Base-by-base conservation (phyloP, 2,888 invertebrate species). In the Euzophera pinguis region DNA sequence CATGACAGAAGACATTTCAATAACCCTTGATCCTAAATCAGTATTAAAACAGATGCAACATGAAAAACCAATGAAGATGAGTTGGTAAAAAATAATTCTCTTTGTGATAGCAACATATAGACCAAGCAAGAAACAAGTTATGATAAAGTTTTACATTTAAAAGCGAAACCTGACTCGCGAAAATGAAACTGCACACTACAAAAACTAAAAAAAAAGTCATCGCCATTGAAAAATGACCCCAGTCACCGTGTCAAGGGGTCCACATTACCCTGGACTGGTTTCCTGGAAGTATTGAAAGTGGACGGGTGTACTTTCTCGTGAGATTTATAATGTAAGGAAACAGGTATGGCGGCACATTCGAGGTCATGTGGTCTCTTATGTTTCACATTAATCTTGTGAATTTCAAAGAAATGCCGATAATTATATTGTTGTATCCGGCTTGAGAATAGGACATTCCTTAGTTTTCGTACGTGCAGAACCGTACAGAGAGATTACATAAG, bases 281-380 rank as follows among this genome's bases (percentile, higher is more conserved):
- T 29, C 13, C 32, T 32, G 45, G 32, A 45, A 32, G 38, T 47
- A 50, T 29, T 50, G 53, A 53, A 53, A 53, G 53, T 53, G 37
- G 38, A 43, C 53, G 38, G 38, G 49, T 53, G 13, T n/a, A 14
- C 45, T 45, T 45, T 45, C 45, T 45, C 29, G 13, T 4, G 10
- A 45, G 45, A 45, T 45, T 45, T 45, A 45, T 45, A 45, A 7
- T 27, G 1, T 13, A 2, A 32, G 32, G 16, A 32, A 45, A 45
- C 45, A 16, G 45, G 45, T 45, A 32, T 22, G 22, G 22, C 22
- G 22, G 22, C 5, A 5, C 34, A 32, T 45, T 45, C 32, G 45
- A 45, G 45, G 45, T 32, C 45, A n/a, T 10, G 16, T 14, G 4
- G 37, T 38, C 5, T 39, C 8, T 39, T 39, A 39, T 45, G 43